phyloP scores from a whole-genome alignment of 2,888 invertebrate genomes.

The Biston stratarius region DNA sequence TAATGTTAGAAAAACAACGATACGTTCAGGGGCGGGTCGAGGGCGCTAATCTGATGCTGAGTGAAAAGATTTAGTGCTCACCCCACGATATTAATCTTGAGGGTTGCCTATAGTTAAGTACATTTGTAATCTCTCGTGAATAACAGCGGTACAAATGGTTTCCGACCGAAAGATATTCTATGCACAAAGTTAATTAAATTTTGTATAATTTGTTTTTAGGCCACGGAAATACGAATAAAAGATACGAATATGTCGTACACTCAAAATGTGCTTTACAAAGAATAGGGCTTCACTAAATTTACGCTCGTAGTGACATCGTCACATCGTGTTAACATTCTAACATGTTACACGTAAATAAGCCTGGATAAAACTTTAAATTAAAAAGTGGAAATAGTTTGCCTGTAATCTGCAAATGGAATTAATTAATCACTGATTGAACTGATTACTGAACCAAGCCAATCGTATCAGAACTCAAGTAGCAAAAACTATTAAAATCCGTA shows the following conservation, averaged over 20 bases:
- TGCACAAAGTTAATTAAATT: slow-evolving; percentile 37
- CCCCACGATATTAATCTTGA: slow-evolving; percentile 71
- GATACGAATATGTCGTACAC: background rate
- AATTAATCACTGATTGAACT: background rate
- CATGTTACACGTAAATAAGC: background rate
- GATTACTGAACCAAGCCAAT: slow-evolving; percentile 1
- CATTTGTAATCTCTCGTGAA: slow-evolving; percentile 46
- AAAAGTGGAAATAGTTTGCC: background rate
- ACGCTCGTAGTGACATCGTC: background rate
- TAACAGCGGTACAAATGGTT: slow-evolving; percentile 38
- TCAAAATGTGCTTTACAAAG: background rate
- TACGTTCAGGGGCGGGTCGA: slow-evolving; percentile 65
- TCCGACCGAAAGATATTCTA: slow-evolving; percentile 36
- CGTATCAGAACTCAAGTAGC: slow-evolving; percentile 1
- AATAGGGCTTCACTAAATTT: background rate
- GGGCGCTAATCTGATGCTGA: slow-evolving; percentile 77
- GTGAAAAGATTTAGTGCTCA: slow-evolving; percentile 78
- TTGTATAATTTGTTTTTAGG: slow-evolving; percentile 28
- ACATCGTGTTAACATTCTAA: background rate
- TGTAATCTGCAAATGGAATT: background rate
- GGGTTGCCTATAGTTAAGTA: slow-evolving; percentile 44
- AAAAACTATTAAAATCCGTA: slow-evolving; percentile 15
- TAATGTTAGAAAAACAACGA: slow-evolving; percentile 79
- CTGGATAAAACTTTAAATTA: background rate
- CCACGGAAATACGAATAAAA: slow-evolving; percentile 3